Evolutionary conservation across 2,113 vertebrate species (phyloP).

Genomic region (Antidorcas marsupialis): DNA sequence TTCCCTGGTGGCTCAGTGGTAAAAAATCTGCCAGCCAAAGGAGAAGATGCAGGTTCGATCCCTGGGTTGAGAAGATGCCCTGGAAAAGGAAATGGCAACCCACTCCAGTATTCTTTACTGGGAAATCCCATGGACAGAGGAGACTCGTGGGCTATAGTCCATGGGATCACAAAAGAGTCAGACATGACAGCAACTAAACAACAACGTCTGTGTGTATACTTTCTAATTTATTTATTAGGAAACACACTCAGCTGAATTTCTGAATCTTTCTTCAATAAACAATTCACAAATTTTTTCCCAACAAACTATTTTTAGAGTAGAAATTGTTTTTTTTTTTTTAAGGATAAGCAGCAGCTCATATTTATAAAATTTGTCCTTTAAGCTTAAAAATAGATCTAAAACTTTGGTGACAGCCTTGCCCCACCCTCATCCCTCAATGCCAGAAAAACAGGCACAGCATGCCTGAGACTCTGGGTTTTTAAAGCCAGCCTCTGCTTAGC

Average conservation of each 20-base stretch:
- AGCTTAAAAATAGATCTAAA: constrained; percentile 61
- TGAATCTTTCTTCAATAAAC: constrained; percentile 62
- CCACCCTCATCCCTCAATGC: background rate
- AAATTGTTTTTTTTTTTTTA: background rate
- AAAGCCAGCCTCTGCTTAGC: constrained; percentile 21
- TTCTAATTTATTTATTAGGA: constrained; percentile 15
- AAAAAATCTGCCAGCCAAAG: background rate
- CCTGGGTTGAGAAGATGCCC: background rate
- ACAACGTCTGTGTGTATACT: background rate
- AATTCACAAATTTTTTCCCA: constrained; percentile 65
- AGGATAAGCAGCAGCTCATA: constrained; percentile 36
- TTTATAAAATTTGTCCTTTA: constrained; percentile 56
- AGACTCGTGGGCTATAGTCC: background rate
- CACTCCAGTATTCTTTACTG: background rate
- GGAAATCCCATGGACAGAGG: background rate
- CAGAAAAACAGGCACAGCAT: background rate
- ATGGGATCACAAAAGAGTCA: background rate
- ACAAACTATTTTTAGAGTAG: constrained; percentile 64
- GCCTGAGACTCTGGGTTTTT: constrained; percentile 3
- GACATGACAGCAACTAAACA: background rate
- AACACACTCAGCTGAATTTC: constrained; percentile 49
- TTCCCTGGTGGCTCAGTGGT: background rate
- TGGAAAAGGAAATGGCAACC: background rate
- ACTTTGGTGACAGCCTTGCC: background rate
- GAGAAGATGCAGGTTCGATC: background rate